A percentile compares a stretch with the other conserved stretches of the same genome.
Conservation (phyloP, 92 coral and sea anemone species). For the Zoanthus sociatus region DNA sequence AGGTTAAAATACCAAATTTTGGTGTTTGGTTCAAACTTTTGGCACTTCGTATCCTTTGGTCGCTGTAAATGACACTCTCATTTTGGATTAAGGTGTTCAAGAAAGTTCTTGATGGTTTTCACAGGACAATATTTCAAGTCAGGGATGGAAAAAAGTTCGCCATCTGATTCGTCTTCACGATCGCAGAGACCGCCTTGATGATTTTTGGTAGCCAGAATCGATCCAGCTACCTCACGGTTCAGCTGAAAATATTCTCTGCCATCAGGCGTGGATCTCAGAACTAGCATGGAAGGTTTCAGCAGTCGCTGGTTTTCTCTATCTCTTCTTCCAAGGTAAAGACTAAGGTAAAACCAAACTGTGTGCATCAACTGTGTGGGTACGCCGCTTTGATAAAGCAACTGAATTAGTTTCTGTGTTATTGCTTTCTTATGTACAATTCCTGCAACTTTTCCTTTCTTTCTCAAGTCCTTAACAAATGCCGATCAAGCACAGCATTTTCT, state of each 20-base stretch:
- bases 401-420: constrained; percentile 58
- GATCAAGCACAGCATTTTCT: constrained; percentile 56
- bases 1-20: constrained; percentile 45
- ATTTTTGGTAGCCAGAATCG: constrained; percentile 62
- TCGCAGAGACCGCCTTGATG: constrained; percentile 62
- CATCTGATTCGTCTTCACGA: constrained; percentile 61
- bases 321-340: constrained; percentile 43
- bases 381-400: constrained; percentile 57
- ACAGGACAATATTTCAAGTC: constrained; percentile 66
- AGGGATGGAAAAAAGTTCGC: constrained; percentile 53
- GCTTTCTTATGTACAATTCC: constrained; percentile 71
- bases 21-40: constrained; percentile 58
- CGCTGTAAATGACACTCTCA: constrained; percentile 44
- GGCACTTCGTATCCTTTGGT: constrained; percentile 49
- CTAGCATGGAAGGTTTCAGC: constrained; percentile 38
- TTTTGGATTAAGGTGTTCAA: constrained; percentile 53
- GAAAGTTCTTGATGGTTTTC: constrained; percentile 40
- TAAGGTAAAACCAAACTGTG: constrained; percentile 59
- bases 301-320: constrained; percentile 54
- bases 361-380: constrained; percentile 59
- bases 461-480: constrained; percentile 58
- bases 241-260: constrained; percentile 54
- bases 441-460: constrained; percentile 60
- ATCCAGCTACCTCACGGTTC: constrained; percentile 50
- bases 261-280: constrained; percentile 49